Base-by-base conservation (phyloP, 2,113 vertebrate species). In the Anguilla rostrata region DNA sequence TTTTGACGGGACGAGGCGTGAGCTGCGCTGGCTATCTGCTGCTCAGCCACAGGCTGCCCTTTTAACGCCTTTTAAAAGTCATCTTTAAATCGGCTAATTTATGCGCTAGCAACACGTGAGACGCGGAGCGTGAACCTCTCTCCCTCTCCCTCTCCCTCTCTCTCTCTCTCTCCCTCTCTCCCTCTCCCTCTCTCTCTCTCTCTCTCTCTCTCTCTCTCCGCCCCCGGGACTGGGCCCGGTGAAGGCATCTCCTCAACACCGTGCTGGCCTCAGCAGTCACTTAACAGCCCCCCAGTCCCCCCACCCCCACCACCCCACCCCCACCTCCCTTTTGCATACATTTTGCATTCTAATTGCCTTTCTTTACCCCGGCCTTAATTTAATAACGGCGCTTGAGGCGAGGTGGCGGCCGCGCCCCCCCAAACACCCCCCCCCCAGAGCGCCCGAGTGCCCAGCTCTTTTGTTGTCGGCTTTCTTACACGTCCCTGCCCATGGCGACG, bases 311-410 rank as follows among this genome's bases (percentile, higher is more conserved):
- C 34, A 0, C 34, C 34, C 34, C 34, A 34, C 34, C 34, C 34
- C 34, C 34, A 34, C 85, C 53, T 87, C 84, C 87, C 85, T 81
- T 88, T 92, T 88, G 87, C 92, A 90, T 89, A 88, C 79, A 53
- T 91, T 93, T 90, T 92, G 91, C 91, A 93, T 93, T 90, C 92
- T 94, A 94, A 94, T 92, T 91, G 92, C 91, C 85, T 87, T 57
- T 84, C 40, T 89, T 84, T 88, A 83, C 88, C 82, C 34, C 88
- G 56, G 39, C 87, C 78, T 92, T 90, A 88, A 91, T 92, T 93
- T 91, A 92, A 93, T 93, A 90, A 91, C 87, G 88, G 43, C 16
- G 86, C 87, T 78, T 15, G 49, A 91, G 89, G 78, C 91, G 89
- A 87, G 34, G 83, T 46, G 22, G 80, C 29, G 66, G 29, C 88